Conservation (phyloP, 2,113 vertebrate species). For the Cygnus buccinator region DNA sequence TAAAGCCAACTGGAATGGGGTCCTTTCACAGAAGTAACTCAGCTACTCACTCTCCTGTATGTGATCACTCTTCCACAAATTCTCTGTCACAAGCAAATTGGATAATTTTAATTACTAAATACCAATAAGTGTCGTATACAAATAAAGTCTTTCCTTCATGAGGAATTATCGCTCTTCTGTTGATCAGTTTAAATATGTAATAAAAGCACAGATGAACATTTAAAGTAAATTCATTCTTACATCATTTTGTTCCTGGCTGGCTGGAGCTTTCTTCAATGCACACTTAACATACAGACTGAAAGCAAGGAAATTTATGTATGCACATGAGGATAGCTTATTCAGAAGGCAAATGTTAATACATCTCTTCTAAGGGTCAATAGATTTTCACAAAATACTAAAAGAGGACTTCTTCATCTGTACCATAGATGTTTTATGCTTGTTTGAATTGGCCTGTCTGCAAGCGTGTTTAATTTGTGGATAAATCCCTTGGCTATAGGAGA, state of each 20-base stretch:
- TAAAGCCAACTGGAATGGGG: neutral
- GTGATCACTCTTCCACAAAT: neutral
- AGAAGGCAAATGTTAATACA: neutral
- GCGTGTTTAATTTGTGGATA: neutral
- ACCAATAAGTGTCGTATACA: neutral
- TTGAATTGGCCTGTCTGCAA: neutral
- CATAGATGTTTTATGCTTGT: neutral
- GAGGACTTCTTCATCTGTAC: neutral
- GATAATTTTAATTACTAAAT: neutral
- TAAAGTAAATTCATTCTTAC: neutral
- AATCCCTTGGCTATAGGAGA: no score
- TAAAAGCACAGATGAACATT: neutral
- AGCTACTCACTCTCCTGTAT: neutral
- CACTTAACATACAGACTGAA: neutral
- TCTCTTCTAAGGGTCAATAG: neutral
- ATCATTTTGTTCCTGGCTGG: neutral
- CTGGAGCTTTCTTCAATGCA: neutral
- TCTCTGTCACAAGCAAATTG: neutral
- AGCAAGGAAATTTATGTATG: neutral
- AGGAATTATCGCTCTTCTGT: neutral
- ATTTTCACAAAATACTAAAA: neutral
- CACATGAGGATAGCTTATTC: neutral
- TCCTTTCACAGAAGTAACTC: neutral
- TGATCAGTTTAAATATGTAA: neutral
- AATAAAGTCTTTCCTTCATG: neutral